Base-by-base conservation (phyloP, 2,888 invertebrate species). In the Pristionchus japonicus region DNA sequence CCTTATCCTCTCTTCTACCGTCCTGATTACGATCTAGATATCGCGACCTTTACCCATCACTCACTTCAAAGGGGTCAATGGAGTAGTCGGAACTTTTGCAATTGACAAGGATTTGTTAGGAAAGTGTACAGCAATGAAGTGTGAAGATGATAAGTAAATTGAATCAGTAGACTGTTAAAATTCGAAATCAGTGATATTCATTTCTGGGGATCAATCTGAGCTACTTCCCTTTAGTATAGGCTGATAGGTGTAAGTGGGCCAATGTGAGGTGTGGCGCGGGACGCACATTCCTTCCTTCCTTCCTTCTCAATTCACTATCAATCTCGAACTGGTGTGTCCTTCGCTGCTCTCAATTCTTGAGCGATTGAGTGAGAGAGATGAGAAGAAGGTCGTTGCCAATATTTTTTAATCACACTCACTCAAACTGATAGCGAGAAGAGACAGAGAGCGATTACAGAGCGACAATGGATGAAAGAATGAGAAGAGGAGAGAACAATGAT, bases 321-420 rank as follows among this genome's bases (percentile, higher is more conserved):
- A 70, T 70, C 70, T 70, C 70, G 70, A 70, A 70, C 70, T 70
- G 70, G 70, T 70, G 70, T 70, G 70, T 70, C 70, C 70, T 70
- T 70, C 70, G 70, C 37, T 70, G 70, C 70, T 70, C 70, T 37
- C 70, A 70, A 70, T 70, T 70, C 70, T 57, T 57, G 57, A 57
- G 57, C 57, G 57, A n/a, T 0, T 2, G 52, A 52, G 57, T n/a
- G 70, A 37, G 67, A 67, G 31, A 67, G 67, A n/a, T n/a, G 17
- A 67, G 34, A 70, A 70, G 70, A 70, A 70, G 70, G 70, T 70
- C 70, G 70, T 70, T 70, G 37, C 70, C 70, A 37, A 70, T 70
- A 70, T 70, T 70, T 70, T 70, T 57, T 70, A 37, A 70, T 37
- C 70, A 64, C 64, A 57, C 20, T 57, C 64, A 64, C 64, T 31